phyloP scores from a whole-genome alignment of 2,113 vertebrate genomes.

The Myiozetetes cayanensis region DNA sequence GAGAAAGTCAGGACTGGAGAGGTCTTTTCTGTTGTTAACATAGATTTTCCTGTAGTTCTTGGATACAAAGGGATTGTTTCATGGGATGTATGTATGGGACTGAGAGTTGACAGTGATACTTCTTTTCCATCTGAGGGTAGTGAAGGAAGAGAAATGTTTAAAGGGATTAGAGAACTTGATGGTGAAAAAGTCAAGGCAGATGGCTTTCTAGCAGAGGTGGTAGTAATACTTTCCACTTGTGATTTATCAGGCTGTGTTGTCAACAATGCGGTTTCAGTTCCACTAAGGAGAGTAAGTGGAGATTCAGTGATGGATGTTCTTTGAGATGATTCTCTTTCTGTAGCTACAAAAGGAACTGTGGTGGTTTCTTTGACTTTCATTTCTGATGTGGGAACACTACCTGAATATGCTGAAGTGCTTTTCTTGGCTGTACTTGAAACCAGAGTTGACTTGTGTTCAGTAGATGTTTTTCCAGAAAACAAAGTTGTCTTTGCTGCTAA shows the following conservation, averaged over 20 bases:
- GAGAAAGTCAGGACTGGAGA: background rate
- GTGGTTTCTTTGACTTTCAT: background rate
- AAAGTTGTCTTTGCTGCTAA: background rate
- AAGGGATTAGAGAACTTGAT: background rate
- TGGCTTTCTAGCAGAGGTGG: background rate
- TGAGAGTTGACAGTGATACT: background rate
- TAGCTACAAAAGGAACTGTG: background rate
- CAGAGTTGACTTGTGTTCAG: background rate
- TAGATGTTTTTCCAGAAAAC: background rate
- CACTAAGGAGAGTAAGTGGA: background rate
- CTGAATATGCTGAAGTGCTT: background rate
- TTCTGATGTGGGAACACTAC: background rate
- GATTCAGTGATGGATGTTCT: background rate
- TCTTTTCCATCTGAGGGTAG: background rate
- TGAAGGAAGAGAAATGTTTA: constrained; percentile 17
- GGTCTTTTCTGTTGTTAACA: background rate
- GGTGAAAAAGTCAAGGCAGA: background rate
- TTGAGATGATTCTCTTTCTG: background rate
- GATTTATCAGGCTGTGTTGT: background rate
- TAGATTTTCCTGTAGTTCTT: background rate
- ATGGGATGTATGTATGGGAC: background rate
- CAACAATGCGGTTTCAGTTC: background rate
- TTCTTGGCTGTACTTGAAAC: background rate
- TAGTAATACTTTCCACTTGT: background rate
- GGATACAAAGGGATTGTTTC: background rate